phyloP scores from a whole-genome alignment of 2,113 vertebrate species.

The Narcine bancroftii region DNA sequence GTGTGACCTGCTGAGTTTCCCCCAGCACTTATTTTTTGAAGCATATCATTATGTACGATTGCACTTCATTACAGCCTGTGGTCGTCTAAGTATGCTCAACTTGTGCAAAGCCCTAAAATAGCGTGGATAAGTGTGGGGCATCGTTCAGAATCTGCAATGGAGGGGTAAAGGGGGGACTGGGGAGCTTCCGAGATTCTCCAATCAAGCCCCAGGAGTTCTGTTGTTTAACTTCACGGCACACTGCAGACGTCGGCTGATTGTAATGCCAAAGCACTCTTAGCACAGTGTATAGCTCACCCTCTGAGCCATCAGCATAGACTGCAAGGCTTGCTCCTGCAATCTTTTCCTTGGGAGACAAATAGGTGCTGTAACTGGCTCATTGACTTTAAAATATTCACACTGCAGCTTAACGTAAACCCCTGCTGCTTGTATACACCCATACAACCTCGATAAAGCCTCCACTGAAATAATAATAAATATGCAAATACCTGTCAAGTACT shows the following conservation, averaged over 20 bases:
- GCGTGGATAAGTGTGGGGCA: not conserved
- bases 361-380: constrained; percentile 5
- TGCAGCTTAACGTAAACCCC: constrained; percentile 3
- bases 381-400: constrained; percentile 28
- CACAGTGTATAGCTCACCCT: not conserved
- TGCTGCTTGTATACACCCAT: not conserved
- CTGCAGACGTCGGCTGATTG: not conserved
- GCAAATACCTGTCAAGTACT: constrained; percentile 28
- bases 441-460: not conserved
- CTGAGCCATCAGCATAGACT: not conserved
- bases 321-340: constrained; percentile 1
- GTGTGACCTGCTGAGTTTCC: too few species aligned
- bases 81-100: not conserved
- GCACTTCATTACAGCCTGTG: too few species aligned
- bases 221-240: not conserved
- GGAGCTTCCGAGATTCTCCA: not conserved
- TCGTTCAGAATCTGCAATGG: not conserved
- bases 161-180: not conserved
- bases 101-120: not conserved
- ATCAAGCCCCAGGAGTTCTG: too few species aligned
- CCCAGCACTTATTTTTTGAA: too few species aligned
- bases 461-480: constrained; percentile 17
- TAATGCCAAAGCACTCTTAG: not conserved
- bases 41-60: too few species aligned
- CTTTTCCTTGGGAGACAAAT: constrained; percentile 12